phyloP scores from a whole-genome alignment of 2,797 vertebrate species.

The Mormyrus proboscirostris region DNA sequence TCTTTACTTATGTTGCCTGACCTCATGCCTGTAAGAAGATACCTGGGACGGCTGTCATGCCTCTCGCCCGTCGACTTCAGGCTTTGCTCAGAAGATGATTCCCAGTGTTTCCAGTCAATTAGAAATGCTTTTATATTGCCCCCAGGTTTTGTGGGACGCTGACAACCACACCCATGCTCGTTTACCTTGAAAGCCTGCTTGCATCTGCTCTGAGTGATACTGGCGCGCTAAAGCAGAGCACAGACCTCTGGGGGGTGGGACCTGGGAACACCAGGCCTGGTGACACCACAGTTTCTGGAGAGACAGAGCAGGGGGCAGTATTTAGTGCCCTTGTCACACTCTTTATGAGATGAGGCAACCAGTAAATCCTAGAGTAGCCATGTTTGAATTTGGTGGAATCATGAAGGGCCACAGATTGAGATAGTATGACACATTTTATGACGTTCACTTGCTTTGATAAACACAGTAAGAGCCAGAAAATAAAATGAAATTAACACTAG shows the following conservation, averaged over 20 bases:
- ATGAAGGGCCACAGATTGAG: background rate
- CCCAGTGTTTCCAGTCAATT: background rate
- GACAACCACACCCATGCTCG: conserved; percentile 45
- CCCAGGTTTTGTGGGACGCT: conserved; percentile 18
- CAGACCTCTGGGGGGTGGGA: background rate
- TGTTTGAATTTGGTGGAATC: background rate
- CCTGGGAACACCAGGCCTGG: background rate
- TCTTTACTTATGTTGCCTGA: background rate
- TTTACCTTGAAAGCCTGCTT: conserved; percentile 60
- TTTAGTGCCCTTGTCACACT: background rate
- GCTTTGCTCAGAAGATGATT: background rate
- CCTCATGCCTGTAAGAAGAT: background rate
- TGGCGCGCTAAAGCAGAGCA: conserved; percentile 11
- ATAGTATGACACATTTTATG: background rate
- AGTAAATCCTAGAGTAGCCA: background rate
- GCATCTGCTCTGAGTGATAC: conserved; percentile 65
- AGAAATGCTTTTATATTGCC: background rate
- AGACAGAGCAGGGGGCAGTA: background rate
- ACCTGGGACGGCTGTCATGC: background rate
- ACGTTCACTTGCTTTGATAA: background rate
- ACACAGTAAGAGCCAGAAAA: background rate
- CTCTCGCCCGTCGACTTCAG: background rate
- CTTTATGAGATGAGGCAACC: background rate
- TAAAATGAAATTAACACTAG: background rate
- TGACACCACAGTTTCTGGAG: background rate